These are phyloP conservation scores for Serranus cabrilla DNA, from an alignment of 2,797 vertebrate species.

Conservation along the genomic window DNA sequence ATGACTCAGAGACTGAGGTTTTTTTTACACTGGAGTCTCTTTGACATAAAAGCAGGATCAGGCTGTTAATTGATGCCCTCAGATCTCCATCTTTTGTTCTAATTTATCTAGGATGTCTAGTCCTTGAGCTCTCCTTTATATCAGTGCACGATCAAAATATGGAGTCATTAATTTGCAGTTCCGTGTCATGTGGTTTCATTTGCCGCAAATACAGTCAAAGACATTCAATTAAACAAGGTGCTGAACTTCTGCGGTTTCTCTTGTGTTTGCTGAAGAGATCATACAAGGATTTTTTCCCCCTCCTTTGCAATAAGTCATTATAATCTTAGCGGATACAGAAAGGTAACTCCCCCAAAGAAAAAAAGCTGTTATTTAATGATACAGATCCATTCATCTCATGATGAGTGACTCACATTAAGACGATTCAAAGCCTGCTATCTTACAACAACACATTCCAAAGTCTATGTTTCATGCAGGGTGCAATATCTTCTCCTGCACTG, in stretches of 20 bases:
- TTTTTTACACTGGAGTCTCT: constrained; percentile 55
- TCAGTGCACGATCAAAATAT: constrained; percentile 56
- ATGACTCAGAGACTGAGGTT: constrained; percentile 32
- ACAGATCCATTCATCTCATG: constrained; percentile 88
- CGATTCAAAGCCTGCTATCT: constrained; percentile 85
- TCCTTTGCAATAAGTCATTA: constrained; percentile 79
- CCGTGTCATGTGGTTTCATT: constrained; percentile 50
- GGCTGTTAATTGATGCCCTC: constrained; percentile 68
- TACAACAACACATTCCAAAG: constrained; percentile 86
- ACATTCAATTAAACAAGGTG: constrained; percentile 45
- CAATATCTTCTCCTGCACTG: constrained; percentile 89
- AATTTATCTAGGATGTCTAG: constrained; percentile 49
- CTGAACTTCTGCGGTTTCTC: constrained; percentile 37
- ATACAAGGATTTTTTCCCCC: not conserved
- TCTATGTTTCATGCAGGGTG: constrained; percentile 91
- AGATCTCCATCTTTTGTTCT: constrained; percentile 66
- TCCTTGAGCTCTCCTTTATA: constrained; percentile 68
- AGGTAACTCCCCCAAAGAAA: constrained; percentile 86
- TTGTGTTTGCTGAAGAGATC: constrained; percentile 40
- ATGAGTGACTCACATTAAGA: constrained; percentile 88
- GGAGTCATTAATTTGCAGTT: constrained; percentile 64
- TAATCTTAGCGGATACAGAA: constrained; percentile 85
- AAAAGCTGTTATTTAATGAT: constrained; percentile 90
- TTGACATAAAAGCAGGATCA: constrained; percentile 67
- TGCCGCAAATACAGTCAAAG: constrained; percentile 44